These are phyloP conservation scores for Melanotaenia duboulayi DNA, from an alignment of 2,113 vertebrate genomes.

Conservation along the genomic window DNA sequence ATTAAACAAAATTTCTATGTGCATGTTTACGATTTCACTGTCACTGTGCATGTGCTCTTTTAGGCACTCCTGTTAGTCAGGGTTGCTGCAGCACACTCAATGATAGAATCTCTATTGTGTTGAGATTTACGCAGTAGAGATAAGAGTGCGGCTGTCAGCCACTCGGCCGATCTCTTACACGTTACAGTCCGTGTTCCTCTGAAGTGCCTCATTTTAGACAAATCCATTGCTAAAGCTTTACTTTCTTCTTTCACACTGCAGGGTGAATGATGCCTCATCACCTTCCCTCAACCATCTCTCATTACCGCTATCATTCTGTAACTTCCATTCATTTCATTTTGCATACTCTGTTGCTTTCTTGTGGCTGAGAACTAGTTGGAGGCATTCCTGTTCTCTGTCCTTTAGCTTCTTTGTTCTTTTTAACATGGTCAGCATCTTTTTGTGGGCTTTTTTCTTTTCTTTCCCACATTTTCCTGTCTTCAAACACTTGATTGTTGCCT, in stretches of 20 bases:
- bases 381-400: neutral
- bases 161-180: conserved; percentile 9
- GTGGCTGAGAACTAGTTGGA: conserved; percentile 1
- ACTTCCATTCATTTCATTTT: conserved; percentile 25
- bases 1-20: conserved; percentile 18
- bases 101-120: conserved; percentile 54
- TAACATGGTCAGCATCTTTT: conserved; percentile 31
- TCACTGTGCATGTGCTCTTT: conserved; percentile 17
- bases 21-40: conserved; percentile 27
- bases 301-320: conserved; percentile 36
- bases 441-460: conserved; percentile 1
- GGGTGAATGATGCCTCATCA: conserved; percentile 61
- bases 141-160: conserved; percentile 58
- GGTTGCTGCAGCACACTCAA: conserved; percentile 16
- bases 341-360: neutral
- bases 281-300: conserved; percentile 55
- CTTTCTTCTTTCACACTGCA: conserved; percentile 51
- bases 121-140: conserved; percentile 54
- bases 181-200: conserved; percentile 28
- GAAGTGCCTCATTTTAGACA: conserved; percentile 54
- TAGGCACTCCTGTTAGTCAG: conserved; percentile 29
- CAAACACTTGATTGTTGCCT: conserved; percentile 39
- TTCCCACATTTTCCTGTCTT: conserved; percentile 2
- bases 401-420: conserved; percentile 10
- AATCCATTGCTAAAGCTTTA: conserved; percentile 53